phyloP scores from a whole-genome alignment of 2,888 invertebrate species.

The Atrina japonica region DNA sequence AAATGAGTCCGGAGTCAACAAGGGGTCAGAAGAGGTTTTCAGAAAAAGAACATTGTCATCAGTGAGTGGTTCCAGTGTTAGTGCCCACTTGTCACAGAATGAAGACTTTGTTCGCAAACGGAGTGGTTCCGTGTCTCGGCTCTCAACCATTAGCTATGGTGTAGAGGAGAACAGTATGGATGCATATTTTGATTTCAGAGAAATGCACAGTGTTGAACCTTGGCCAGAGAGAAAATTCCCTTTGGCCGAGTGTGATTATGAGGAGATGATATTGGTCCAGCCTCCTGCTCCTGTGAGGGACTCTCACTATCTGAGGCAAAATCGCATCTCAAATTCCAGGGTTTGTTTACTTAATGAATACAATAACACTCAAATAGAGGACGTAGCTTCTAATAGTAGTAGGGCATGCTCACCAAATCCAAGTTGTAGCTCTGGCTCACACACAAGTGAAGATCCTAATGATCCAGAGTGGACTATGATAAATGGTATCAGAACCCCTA shows the following conservation, averaged over 20 bases:
- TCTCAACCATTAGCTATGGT: conserved; percentile 37
- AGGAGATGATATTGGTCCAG: conserved; percentile 62
- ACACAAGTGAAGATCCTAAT: conserved; percentile 66
- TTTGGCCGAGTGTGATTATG: conserved; percentile 67
- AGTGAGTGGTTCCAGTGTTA: conserved; percentile 1
- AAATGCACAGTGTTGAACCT: conserved; percentile 54
- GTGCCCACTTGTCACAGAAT: neutral
- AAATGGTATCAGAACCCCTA: conserved; percentile 6
- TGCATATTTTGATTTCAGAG: conserved; percentile 37
- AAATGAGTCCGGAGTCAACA: neutral
- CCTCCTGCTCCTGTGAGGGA: conserved; percentile 36
- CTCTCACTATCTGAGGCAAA: neutral
- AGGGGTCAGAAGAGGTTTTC: neutral
- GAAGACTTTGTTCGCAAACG: conserved; percentile 53
- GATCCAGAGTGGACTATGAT: conserved; percentile 77
- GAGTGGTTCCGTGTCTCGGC: conserved; percentile 59
- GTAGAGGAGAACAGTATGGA: conserved; percentile 52
- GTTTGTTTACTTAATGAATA: neutral
- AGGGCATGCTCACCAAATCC: conserved; percentile 64
- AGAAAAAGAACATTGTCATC: conserved; percentile 14
- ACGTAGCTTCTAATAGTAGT: conserved; percentile 45
- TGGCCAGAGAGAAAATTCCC: conserved; percentile 75
- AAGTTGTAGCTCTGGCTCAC: conserved; percentile 65
- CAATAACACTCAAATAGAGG: conserved; percentile 19
- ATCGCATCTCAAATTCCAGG: conserved; percentile 9